A percentile compares a stretch with the other conserved stretches of the same genome.
Conservation (phyloP, 1,140 invertebrate genomes). For the Phthorimaea operculella region DNA sequence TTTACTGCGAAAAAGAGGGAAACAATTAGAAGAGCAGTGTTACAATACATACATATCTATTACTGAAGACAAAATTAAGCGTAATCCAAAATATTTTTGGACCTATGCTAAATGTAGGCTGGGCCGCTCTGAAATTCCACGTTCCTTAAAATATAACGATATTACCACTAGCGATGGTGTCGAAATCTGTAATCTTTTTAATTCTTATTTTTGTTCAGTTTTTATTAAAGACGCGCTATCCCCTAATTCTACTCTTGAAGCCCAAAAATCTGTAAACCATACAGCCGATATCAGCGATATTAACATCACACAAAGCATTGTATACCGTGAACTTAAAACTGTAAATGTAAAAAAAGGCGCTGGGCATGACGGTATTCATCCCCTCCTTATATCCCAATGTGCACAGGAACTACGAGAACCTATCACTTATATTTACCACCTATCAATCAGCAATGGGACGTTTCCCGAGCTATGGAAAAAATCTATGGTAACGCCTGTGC, state of each 20-base stretch:
- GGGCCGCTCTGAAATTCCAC: not conserved
- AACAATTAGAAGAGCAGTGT: not conserved
- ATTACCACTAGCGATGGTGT: not conserved
- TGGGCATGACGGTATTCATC: conserved; percentile 9
- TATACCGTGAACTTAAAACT: conserved; percentile 1
- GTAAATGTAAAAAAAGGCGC: conserved; percentile 12
- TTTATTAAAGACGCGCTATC: not conserved
- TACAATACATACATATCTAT: not conserved
- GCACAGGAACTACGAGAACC: not conserved
- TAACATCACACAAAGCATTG: not conserved
- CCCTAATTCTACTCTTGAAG: not conserved
- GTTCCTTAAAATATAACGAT: not conserved
- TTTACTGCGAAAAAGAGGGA: not conserved
- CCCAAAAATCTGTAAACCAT: not conserved
- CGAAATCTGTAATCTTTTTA: not conserved
- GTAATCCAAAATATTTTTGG: not conserved
- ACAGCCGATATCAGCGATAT: not conserved
- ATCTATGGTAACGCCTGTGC: conserved; percentile 18
- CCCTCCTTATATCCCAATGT: not conserved
- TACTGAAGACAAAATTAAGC: not conserved
- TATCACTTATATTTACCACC: conserved; percentile 5
- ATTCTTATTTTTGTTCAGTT: not conserved
- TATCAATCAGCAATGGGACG: not conserved
- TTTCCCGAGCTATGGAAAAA: conserved; percentile 16
- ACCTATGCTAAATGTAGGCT: not conserved